Conservation (phyloP, 2,797 vertebrate species). For the Ficedula albicollis region DNA sequence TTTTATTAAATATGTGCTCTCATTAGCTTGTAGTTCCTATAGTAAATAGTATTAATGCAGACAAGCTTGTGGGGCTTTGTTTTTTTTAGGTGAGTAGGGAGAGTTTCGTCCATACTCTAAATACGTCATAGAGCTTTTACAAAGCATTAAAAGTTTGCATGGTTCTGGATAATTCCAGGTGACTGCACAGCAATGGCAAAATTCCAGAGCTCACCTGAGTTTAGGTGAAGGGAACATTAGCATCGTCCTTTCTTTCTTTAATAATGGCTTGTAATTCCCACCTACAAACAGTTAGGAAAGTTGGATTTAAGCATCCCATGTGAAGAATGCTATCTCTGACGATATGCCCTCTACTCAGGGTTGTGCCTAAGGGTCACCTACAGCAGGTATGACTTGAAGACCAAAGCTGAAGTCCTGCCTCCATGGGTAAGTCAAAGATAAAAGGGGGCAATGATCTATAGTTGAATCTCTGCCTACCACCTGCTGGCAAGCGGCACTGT, state of each 20-base stretch:
- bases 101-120: not conserved
- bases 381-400: not conserved
- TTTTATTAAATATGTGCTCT: not conserved
- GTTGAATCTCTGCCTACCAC: not conserved
- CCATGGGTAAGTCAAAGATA: not conserved
- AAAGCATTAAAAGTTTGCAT: not conserved
- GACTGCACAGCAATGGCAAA: not conserved
- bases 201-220: not conserved
- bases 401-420: not conserved
- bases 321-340: not conserved
- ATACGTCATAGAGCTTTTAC: not conserved
- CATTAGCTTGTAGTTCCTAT: not conserved
- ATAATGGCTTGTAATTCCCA: not conserved
- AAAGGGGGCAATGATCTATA: not conserved
- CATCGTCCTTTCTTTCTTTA: not conserved
- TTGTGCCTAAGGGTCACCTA: not conserved
- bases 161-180: not conserved
- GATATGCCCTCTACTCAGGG: not conserved
- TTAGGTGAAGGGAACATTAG: not conserved
- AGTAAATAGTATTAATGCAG: not conserved
- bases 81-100: not conserved
- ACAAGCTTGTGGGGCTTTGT: not conserved
- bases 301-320: not conserved
- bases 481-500: not conserved
- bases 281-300: not conserved